phyloP scores from a whole-genome alignment of 1,140 invertebrate genomes.

The Hylaeus anthracinus region DNA sequence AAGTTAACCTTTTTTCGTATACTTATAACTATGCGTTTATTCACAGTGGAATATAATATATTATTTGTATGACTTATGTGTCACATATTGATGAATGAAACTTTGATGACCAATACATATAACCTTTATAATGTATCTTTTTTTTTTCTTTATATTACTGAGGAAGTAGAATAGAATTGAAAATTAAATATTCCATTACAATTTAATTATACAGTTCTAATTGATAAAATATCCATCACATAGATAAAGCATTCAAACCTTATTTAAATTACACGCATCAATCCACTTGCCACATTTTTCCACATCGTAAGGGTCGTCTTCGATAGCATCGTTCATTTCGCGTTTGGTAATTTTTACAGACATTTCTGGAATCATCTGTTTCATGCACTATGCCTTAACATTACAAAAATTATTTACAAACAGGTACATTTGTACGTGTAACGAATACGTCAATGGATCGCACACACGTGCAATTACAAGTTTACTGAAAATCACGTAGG shows the following conservation, averaged over 20 bases:
- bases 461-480: conserved; percentile 14
- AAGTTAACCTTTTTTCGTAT: neutral
- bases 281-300: conserved; percentile 86
- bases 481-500: conserved; percentile 4
- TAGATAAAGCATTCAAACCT: conserved; percentile 80
- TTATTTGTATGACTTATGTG: neutral
- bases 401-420: conserved; percentile 30
- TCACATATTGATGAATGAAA: conserved; percentile 20
- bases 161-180: neutral
- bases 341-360: neutral
- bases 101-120: neutral
- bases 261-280: conserved; percentile 83
- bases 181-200: conserved; percentile 15
- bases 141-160: conserved; percentile 12
- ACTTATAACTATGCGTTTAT: conserved; percentile 14
- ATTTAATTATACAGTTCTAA: conserved; percentile 27
- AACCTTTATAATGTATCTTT: neutral
- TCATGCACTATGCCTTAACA: conserved; percentile 19
- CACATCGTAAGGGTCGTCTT: conserved; percentile 77
- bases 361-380: conserved; percentile 27
- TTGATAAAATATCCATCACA: conserved; percentile 26
- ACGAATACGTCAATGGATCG: neutral
- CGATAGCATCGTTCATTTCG: neutral
- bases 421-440: conserved; percentile 9
- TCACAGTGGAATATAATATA: neutral